Evolutionary conservation across 2,797 vertebrate species (phyloP).

Genomic region (Benthosema pterotum): DNA sequence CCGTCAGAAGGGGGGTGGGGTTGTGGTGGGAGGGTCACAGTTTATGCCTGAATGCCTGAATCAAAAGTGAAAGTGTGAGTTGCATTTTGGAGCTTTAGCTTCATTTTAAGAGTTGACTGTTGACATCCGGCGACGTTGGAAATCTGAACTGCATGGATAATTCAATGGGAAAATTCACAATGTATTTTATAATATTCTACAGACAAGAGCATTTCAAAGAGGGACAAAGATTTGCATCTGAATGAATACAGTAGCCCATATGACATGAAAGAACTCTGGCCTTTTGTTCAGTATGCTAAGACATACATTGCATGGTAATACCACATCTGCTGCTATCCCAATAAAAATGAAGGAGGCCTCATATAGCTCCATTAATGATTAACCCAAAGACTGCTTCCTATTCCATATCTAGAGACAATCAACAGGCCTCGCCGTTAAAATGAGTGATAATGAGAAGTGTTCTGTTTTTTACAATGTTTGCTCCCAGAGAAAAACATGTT

Average conservation of each 20-base stretch:
- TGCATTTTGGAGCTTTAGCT: no score
- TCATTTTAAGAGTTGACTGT: no score
- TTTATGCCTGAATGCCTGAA: no score
- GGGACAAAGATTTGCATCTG: neutral
- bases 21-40: no score
- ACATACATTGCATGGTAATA: conserved; percentile 2
- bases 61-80: no score
- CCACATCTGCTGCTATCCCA: conserved; percentile 43
- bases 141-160: conserved; percentile 1
- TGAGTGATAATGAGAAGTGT: conserved; percentile 59
- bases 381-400: conserved; percentile 56
- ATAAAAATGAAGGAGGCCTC: conserved; percentile 46
- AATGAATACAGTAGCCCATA: neutral
- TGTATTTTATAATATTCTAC: conserved; percentile 2
- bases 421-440: conserved; percentile 44
- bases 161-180: neutral
- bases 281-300: no score
- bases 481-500: conserved; percentile 64
- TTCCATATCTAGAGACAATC: conserved; percentile 52
- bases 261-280: conserved; percentile 16
- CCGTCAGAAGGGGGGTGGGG: no score
- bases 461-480: conserved; percentile 62
- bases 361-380: conserved; percentile 56
- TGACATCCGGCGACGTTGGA: neutral
- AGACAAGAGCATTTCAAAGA: no score